Base-by-base conservation (phyloP, 2,113 vertebrate species). In the Pterophyllum scalare region DNA sequence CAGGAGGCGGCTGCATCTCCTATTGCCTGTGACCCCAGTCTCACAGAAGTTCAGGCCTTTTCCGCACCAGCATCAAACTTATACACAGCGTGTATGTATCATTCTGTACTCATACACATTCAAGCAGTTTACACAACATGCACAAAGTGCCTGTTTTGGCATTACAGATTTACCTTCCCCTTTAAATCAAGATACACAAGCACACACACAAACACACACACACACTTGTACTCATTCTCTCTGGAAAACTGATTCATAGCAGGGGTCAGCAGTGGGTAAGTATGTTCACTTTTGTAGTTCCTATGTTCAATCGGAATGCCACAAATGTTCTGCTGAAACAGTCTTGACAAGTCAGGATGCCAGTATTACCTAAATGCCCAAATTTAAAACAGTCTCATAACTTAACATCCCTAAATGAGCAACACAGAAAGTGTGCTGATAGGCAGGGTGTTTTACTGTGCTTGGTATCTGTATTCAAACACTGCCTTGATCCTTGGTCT, bases 51-150 rank as follows among this genome's bases (percentile, higher is more conserved):
- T 95, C 96, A 96, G 95, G 94, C 96, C 90, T 90, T 97, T 93
- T 94, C 97, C 90, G 94, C 94, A 93, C 93, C 97, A 91, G 92
- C 97, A 88, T 89, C 98, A 95, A 92, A 96, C 93, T 96, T 97
- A 93, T 95, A 94, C 96, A 97, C 97, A 89, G 78, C 90, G 97
- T 97, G 98, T 99, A 99, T 96, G 98, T 99, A 98, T 97, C 93
- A 87, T 94, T 94, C 91, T 94, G 96, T 96, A 96, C 94, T 96
- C 95, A 91, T 91, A 94, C 92, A 94, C 86, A 82, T 89, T 81
- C 79, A 61, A 80, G 17, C 81, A 83, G 54, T 76, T 62, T 43
- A 61, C 78, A 82, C 91, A 86, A 60, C 17, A 75, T 43, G 60
- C 81, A 90, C 75, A 86, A 87, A 89, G 67, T 31, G 38, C 40